Evolutionary conservation across 2,113 vertebrate species (phyloP), one percentile per base, ranked within the genome.

Genomic region (Blennius ocellaris): DNA sequence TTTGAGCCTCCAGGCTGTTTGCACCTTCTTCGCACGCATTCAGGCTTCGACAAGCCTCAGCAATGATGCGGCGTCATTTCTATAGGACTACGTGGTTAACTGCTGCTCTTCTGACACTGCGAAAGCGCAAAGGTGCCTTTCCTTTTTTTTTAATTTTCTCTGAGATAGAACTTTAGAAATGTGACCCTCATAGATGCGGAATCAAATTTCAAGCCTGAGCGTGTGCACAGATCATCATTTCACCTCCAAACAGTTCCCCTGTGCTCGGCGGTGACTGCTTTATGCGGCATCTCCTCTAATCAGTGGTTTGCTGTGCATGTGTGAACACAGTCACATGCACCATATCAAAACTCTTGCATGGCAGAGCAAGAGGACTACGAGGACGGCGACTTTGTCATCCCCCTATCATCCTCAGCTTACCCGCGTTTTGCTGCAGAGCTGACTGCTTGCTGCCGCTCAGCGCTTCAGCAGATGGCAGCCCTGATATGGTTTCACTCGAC

Each of bases 381-480:
- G 47, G 76, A 80, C 43, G 40, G 69, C 9, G 30, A 36, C n/a
- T 39, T 68, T 56, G 64, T 81, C 79, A 77, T 78, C 68, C 58
- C 67, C 1, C 36, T 59, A 54, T 83, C 73, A 37, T 30, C 61
- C 48, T 66, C 38, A 36, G 41, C 54, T 38, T 55, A 15, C 53
- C 21, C n/a, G 12, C 37, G n/a, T 41, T 39, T 40, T 66, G 58
- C 53, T 36, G 12, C 30, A 49, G 69, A 73, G 73, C 40, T 1
- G 17, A 58, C 64, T 39, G 41, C 59, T 70, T 14, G 57, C 61
- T 71, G 71, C 75, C 70, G 57, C 52, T 55, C 66, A 58, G 38
- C 14, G 8, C 75, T 75, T 81, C 81, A 71, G 82, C 76, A 88
- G 89, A 90, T 90, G 84, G 72, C n/a, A 39, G 43, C 2, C n/a